Percentiles rank a stretch among this genome's conserved stretches.
Evolutionary conservation across 1,140 invertebrate species (phyloP).

Genomic region (Ridgeia piscesae): DNA sequence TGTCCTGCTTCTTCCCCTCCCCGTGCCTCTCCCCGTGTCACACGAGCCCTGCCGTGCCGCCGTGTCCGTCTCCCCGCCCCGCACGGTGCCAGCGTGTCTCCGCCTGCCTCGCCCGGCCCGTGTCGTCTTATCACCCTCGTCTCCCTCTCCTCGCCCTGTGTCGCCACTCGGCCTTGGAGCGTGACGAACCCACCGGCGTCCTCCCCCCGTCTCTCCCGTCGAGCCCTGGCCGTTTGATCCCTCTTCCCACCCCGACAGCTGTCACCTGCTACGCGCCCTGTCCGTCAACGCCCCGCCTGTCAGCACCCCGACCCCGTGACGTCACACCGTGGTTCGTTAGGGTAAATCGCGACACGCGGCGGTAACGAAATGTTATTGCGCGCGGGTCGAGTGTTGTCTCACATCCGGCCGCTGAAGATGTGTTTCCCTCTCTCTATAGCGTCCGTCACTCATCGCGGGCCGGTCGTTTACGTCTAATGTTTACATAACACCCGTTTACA

Average conservation of each 20-base stretch:
- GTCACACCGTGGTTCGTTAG: background rate
- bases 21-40: background rate
- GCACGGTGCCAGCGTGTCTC: background rate
- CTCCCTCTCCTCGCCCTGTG: background rate
- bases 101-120: too few species aligned
- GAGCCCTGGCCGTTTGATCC: background rate
- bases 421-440: background rate
- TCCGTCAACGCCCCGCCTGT: background rate
- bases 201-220: background rate
- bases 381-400: background rate
- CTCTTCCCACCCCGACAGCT: background rate
- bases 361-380: background rate
- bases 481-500: background rate
- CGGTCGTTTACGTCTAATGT: background rate
- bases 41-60: background rate
- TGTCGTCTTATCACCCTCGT: background rate
- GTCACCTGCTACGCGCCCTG: background rate
- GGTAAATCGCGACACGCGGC: background rate
- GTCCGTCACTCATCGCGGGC: background rate
- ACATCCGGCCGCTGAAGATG: background rate
- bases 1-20: too few species aligned
- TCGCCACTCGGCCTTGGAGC: background rate
- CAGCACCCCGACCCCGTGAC: background rate
- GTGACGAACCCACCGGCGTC: background rate
- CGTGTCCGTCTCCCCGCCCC: background rate